Percentiles rank a stretch among this genome's conserved stretches.
Evolutionary conservation across 2,888 invertebrate species (phyloP).

Genomic region (Heliconius charithonia): DNA sequence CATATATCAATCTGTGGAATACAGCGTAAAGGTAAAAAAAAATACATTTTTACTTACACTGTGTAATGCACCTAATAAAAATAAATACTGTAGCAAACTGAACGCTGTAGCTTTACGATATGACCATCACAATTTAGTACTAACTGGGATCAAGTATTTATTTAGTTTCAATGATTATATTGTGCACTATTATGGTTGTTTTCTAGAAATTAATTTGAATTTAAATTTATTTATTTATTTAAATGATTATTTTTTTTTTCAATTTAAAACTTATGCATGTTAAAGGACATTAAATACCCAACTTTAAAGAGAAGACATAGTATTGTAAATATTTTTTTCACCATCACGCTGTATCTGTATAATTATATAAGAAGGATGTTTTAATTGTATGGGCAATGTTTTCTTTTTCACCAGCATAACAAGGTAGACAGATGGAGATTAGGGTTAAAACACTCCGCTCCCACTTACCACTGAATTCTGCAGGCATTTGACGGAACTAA

Average conservation of each 20-base stretch:
- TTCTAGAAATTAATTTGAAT: neutral
- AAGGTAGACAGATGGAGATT: no score
- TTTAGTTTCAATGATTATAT: slow-evolving; percentile 60
- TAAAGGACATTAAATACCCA: neutral
- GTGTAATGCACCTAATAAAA: slow-evolving; percentile 67
- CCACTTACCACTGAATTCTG: no score
- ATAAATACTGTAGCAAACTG: slow-evolving; percentile 73
- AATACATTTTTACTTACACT: slow-evolving; percentile 49
- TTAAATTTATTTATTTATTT: no score
- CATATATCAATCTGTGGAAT: neutral
- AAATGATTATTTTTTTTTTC: no score
- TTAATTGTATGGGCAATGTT: no score
- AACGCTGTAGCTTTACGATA: slow-evolving; percentile 72
- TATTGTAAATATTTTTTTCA: neutral
- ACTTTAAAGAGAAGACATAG: neutral
- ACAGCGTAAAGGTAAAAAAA: neutral
- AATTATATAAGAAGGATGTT: no score
- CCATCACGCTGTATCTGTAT: no score
- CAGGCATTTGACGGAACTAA: no score
- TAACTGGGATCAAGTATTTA: slow-evolving; percentile 72
- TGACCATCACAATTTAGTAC: slow-evolving; percentile 75
- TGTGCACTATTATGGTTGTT: slow-evolving; percentile 17
- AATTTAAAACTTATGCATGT: neutral
- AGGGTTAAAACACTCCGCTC: no score
- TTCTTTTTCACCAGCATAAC: no score